Base-by-base conservation (phyloP, 2,113 vertebrate genomes). In the Fulmarus glacialis region DNA sequence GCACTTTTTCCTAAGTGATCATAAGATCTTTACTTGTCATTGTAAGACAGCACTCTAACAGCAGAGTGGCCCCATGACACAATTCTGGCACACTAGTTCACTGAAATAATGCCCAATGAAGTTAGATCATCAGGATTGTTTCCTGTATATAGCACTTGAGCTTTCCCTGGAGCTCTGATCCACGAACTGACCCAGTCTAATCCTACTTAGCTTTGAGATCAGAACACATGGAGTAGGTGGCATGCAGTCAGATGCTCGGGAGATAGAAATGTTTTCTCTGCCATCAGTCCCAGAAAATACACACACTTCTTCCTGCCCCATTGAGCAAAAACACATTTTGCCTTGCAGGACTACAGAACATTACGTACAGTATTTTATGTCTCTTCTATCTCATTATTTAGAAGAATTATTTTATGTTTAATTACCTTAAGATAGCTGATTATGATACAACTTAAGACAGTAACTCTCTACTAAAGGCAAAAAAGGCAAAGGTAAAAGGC, bases 41-140 rank as follows among this genome's bases (percentile, higher is more conserved):
- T 75, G 9, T 73, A 27, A 16, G 45, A 86, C 24, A 94, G 13
- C 13, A 64, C 45, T 83, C 27, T 86, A 88, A 58, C 22, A 92
- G n/a, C 29, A 66, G 34, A 75, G 19, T 50, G 48, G 34, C 15
- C 71, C 34, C 62, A 18, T 42, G 48, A 77, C 53, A 95, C 26
- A 82, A 48, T 87, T 73, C 38, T 87, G 63, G 70, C 42, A 67
- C 36, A 8, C 4, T 50, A 8, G 29, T 86, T 92, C 72, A 83
- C 75, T 86, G 80, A 91, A 96, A 91, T 94, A 88, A 78, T 60
- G 67, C 26, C 42, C 63, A 70, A 55, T 86, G 87, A 93, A 89
- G 29, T 77, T 92, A 56, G 42, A 59, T 86, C 55, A 71, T 73
- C 60, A 84, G 11, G n/a, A 78, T 30, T 70, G 21, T 55, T 92